Evolutionary conservation across 2,797 vertebrate genomes (phyloP).

Genomic region (Amniataba percoides): DNA sequence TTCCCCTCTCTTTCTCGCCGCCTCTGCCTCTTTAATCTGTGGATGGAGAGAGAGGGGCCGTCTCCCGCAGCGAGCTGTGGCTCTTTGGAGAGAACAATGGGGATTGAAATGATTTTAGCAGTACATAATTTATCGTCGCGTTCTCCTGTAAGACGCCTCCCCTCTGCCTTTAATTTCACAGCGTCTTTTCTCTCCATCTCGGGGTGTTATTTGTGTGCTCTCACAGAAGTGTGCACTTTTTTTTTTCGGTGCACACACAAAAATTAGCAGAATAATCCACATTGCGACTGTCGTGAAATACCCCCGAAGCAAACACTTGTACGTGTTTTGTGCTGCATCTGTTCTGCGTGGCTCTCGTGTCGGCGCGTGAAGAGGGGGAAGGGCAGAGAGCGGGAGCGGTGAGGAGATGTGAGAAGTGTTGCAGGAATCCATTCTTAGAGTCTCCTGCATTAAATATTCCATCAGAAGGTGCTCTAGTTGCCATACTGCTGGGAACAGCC

Average conservation of each 20-base stretch:
- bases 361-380: conserved; percentile 14
- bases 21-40: conserved; percentile 38
- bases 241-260: not conserved
- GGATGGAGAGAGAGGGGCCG: conserved; percentile 36
- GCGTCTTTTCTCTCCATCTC: conserved; percentile 1
- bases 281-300: not conserved
- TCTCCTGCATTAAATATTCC: conserved; percentile 67
- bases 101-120: conserved; percentile 60
- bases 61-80: conserved; percentile 39
- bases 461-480: conserved; percentile 69
- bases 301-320: conserved; percentile 8
- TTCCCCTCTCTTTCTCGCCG: not conserved
- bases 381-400: not conserved
- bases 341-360: conserved; percentile 10
- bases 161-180: conserved; percentile 36
- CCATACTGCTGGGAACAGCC: conserved; percentile 42
- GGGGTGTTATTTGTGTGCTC: not conserved
- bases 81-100: conserved; percentile 66
- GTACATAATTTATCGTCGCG: conserved; percentile 66
- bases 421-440: conserved; percentile 61
- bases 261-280: not conserved
- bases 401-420: conserved; percentile 50
- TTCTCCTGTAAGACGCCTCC: conserved; percentile 52
- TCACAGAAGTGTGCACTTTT: not conserved
- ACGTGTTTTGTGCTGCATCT: conserved; percentile 25